Evolutionary conservation across 2,113 vertebrate species (phyloP).

Genomic region (Monarcha castaneiventris): DNA sequence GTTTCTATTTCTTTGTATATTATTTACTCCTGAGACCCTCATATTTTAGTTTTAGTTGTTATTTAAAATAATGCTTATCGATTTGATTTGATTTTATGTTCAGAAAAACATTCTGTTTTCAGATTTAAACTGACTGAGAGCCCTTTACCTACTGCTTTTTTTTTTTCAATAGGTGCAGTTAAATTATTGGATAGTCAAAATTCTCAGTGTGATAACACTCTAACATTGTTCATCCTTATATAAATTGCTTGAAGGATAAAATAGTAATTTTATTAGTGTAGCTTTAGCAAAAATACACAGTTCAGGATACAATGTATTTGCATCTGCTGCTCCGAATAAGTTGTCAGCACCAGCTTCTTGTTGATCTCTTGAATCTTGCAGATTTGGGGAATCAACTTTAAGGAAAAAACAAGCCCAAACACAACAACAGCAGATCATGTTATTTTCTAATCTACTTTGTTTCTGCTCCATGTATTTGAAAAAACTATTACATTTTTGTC

Average conservation of each 20-base stretch:
- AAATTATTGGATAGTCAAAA: background rate
- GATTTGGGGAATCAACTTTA: background rate
- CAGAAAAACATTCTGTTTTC: background rate
- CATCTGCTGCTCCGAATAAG: background rate
- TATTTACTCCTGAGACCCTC: background rate
- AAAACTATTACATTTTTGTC: background rate
- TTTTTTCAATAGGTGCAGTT: background rate
- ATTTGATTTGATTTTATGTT: background rate
- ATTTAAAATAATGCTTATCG: background rate
- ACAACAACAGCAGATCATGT: background rate
- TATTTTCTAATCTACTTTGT: background rate
- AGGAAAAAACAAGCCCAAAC: background rate
- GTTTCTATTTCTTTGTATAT: background rate
- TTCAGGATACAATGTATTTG: background rate
- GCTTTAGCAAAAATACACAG: background rate
- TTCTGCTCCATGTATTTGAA: background rate
- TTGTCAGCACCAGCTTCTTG: background rate
- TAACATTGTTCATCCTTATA: background rate
- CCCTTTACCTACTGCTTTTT: background rate
- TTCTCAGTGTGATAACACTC: background rate
- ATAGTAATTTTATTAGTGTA: background rate
- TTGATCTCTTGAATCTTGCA: background rate
- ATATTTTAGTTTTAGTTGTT: background rate
- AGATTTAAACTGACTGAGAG: background rate
- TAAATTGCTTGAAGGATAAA: background rate